Conservation (phyloP, 1,140 invertebrate genomes). For the Drosophila saltans region DNA sequence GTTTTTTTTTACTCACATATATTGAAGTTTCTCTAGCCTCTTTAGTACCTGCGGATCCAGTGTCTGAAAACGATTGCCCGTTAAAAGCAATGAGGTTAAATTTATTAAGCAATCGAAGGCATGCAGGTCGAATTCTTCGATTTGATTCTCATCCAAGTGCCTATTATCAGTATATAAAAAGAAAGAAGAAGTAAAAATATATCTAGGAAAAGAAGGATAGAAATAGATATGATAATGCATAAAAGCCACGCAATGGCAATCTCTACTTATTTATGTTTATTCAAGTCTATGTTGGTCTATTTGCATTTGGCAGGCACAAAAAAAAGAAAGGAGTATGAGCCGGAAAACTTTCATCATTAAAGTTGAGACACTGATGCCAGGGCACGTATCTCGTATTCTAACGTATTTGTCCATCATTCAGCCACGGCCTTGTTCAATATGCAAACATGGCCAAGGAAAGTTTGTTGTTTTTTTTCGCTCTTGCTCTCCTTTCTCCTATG, state of each 20-base stretch:
- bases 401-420: slow-evolving; percentile 32
- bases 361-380: slow-evolving; percentile 47
- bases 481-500: background rate
- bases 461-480: background rate
- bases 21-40: slow-evolving; percentile 82
- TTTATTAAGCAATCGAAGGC: slow-evolving; percentile 76
- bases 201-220: no score
- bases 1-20: slow-evolving; percentile 83
- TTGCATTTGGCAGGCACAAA: slow-evolving; percentile 43
- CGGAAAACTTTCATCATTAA: slow-evolving; percentile 68
- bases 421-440: slow-evolving; percentile 45
- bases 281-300: slow-evolving; percentile 29
- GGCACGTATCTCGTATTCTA: slow-evolving; percentile 44
- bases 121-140: slow-evolving; percentile 81
- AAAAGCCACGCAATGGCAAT: slow-evolving; percentile 37
- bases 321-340: slow-evolving; percentile 1
- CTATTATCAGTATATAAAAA: slow-evolving; percentile 21
- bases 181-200: no score
- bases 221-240: background rate
- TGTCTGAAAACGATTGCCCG: slow-evolving; percentile 83
- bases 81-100: slow-evolving; percentile 70
- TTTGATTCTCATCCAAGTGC: slow-evolving; percentile 71
- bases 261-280: slow-evolving; percentile 1
- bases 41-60: slow-evolving; percentile 82
- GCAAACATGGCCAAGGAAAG: slow-evolving; percentile 29